Conservation (phyloP, 2,888 invertebrate genomes). For the Loripinus fragilis region DNA sequence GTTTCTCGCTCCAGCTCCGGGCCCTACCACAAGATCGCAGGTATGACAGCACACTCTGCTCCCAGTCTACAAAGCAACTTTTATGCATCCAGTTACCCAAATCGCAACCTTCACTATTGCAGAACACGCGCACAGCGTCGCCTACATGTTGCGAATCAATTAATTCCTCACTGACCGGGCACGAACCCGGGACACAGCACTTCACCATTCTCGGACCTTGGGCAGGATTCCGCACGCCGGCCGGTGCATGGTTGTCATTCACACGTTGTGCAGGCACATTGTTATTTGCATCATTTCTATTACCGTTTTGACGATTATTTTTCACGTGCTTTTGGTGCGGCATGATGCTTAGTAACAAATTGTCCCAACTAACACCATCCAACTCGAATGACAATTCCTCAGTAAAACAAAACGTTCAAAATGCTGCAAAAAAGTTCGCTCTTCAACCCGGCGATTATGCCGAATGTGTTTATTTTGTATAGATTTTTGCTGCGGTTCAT, state of each 20-base stretch:
- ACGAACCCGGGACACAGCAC: constrained; percentile 75
- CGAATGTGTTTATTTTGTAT: constrained; percentile 43
- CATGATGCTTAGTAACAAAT: constrained; percentile 56
- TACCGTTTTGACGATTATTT: constrained; percentile 65
- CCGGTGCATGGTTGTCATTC: constrained; percentile 56
- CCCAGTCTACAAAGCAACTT: constrained; percentile 97
- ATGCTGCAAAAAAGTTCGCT: constrained; percentile 5
- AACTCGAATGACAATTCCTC: constrained; percentile 44
- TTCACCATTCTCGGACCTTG: constrained; percentile 55
- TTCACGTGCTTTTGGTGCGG: constrained; percentile 74
- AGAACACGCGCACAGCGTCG: constrained; percentile 91
- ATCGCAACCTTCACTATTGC: constrained; percentile 96
- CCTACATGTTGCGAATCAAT: constrained; percentile 75
- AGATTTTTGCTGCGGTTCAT: constrained; percentile 56
- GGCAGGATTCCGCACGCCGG: constrained; percentile 29
- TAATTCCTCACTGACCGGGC: constrained; percentile 66
- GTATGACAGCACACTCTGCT: constrained; percentile 93
- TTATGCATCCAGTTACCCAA: constrained; percentile 97
- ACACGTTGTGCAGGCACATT: constrained; percentile 62
- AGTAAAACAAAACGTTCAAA: constrained; percentile 23
- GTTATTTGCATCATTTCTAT: constrained; percentile 61
- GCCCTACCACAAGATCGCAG: constrained; percentile 96
- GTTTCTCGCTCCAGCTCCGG: constrained; percentile 97
- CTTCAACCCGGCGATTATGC: constrained; percentile 47
- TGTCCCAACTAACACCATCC: constrained; percentile 29